Conservation (phyloP, 1,140 invertebrate genomes). For the Drosophila miranda region DNA sequence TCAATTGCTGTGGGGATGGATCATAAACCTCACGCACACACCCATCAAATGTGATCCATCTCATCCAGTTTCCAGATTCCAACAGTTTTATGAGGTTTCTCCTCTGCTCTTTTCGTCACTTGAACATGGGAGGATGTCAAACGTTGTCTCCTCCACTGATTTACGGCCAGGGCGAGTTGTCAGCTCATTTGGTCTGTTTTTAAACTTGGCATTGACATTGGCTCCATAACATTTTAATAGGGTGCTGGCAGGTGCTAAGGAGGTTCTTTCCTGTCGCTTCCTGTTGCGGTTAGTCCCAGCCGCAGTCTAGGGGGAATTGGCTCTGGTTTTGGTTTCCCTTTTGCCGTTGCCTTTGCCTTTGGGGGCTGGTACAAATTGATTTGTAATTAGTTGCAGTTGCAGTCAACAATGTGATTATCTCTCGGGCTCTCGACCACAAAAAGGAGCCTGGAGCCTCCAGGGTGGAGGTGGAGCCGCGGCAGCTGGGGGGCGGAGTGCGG, state of each 20-base stretch:
- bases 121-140: constrained; percentile 27
- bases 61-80: constrained; percentile 19
- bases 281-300: constrained; percentile 40
- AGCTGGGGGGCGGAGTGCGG: background rate
- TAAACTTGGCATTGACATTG: constrained; percentile 40
- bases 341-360: constrained; percentile 27
- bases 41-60: constrained; percentile 42
- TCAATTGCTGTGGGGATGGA: constrained; percentile 37
- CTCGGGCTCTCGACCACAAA: constrained; percentile 30
- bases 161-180: constrained; percentile 41
- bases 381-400: constrained; percentile 80
- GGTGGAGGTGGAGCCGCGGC: background rate
- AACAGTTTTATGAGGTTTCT: constrained; percentile 30
- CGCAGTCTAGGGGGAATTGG: constrained; percentile 4
- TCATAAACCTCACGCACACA: constrained; percentile 28
- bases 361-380: constrained; percentile 72
- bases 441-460: background rate
- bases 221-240: constrained; percentile 54
- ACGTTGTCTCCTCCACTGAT: constrained; percentile 42
- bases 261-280: constrained; percentile 42
- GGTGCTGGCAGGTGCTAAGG: constrained; percentile 60
- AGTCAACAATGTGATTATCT: constrained; percentile 74
- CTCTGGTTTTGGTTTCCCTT: constrained; percentile 11
- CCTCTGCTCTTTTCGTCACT: constrained; percentile 42
- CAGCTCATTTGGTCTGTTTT: constrained; percentile 33